Conservation (phyloP, 1,140 invertebrate genomes). For the Plectrocnemia conspersa region DNA sequence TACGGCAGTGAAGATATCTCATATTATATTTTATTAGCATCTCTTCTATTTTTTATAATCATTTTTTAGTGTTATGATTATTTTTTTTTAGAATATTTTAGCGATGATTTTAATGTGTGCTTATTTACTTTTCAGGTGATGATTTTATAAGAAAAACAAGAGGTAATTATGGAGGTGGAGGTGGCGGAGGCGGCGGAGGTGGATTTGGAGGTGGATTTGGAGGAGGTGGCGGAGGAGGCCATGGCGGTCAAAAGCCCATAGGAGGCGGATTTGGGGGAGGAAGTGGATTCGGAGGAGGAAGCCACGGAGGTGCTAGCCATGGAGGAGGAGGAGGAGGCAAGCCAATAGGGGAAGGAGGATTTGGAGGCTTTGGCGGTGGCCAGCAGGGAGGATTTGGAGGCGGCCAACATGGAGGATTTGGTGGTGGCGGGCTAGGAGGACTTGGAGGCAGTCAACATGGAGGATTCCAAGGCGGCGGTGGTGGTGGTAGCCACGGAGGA, state of each 20-base stretch:
- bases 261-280: slow-evolving; percentile 29
- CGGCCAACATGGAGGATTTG: slow-evolving; percentile 15
- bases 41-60: too few species aligned
- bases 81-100: too few species aligned
- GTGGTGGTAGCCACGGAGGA: slow-evolving; percentile 20
- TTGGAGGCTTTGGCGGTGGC: slow-evolving; percentile 29
- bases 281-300: slow-evolving; percentile 23
- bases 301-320: slow-evolving; percentile 9
- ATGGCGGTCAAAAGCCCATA: slow-evolving; percentile 42
- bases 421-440: slow-evolving; percentile 2
- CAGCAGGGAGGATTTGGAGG: slow-evolving; percentile 21
- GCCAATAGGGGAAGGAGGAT: slow-evolving; percentile 32
- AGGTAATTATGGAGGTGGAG: slow-evolving; percentile 39
- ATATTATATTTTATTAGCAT: too few species aligned
- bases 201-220: slow-evolving; percentile 22
- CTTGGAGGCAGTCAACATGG: slow-evolving; percentile 6
- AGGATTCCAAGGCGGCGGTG: slow-evolving; percentile 23
- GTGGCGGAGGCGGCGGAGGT: slow-evolving; percentile 37
- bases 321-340: slow-evolving; percentile 28
- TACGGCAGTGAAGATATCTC: too few species aligned
- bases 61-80: too few species aligned
- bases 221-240: slow-evolving; percentile 36
- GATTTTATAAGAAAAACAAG: slow-evolving; percentile 49
- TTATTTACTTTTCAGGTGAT: too few species aligned
- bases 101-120: too few species aligned